These are phyloP conservation scores for Haplochromis burtoni DNA, from an alignment of 2,113 vertebrate genomes.

Conservation along the genomic window DNA sequence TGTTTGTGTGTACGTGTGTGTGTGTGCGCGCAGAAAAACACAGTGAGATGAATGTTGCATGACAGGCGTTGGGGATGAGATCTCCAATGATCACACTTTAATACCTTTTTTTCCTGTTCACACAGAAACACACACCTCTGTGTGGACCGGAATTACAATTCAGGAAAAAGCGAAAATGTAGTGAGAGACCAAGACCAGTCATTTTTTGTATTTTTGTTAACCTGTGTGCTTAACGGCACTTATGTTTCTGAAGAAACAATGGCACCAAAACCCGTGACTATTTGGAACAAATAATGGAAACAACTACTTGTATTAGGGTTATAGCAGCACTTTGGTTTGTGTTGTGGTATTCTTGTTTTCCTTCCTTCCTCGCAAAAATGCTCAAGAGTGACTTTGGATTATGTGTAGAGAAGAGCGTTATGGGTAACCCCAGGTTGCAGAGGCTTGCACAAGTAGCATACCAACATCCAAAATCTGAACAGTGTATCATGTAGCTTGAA, in stretches of 20 bases:
- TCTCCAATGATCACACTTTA: slow-evolving; percentile 81
- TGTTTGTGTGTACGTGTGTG: background rate
- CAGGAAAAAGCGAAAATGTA: background rate
- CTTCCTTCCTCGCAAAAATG: background rate
- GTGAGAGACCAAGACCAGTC: background rate
- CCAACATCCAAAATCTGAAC: background rate
- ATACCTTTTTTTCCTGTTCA: slow-evolving; percentile 83
- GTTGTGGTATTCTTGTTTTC: background rate
- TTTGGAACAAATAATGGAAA: background rate
- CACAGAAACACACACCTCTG: slow-evolving; percentile 72
- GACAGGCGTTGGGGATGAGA: slow-evolving; percentile 50
- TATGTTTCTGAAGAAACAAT: background rate
- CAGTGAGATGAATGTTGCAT: slow-evolving; percentile 49
- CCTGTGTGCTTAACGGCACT: background rate
- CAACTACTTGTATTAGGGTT: background rate
- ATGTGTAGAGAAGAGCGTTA: background rate
- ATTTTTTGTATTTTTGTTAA: background rate
- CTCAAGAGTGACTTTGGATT: background rate
- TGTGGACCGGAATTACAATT: background rate
- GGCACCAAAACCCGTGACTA: background rate
- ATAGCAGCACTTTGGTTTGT: background rate
- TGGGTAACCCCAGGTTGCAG: background rate
- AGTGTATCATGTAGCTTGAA: background rate
- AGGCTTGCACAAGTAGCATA: background rate
- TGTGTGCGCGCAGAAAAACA: background rate